phyloP scores from a whole-genome alignment of 2,888 invertebrate genomes.

The Campopleginae sp. region DNA sequence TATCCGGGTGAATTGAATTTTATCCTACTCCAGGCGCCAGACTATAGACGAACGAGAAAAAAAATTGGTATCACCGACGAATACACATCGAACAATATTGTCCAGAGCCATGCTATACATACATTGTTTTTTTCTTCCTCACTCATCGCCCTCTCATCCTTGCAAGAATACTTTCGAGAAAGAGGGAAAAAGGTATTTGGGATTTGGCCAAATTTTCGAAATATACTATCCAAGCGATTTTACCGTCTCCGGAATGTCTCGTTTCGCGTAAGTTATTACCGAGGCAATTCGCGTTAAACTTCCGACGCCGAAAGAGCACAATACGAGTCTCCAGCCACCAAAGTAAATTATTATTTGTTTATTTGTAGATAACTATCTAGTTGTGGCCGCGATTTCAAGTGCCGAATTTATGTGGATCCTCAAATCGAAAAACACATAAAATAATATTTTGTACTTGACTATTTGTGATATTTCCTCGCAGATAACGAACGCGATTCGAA shows the following conservation, averaged over 20 bases:
- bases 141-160: not conserved
- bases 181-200: slow-evolving; percentile 31
- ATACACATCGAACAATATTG: slow-evolving; percentile 26
- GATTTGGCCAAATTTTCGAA: slow-evolving; percentile 36
- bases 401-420: not conserved
- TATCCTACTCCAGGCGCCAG: slow-evolving; percentile 45
- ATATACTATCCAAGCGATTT: slow-evolving; percentile 14
- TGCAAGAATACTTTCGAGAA: not conserved
- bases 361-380: slow-evolving; percentile 8
- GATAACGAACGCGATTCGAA: not conserved
- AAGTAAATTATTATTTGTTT: slow-evolving; percentile 45
- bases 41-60: slow-evolving; percentile 23
- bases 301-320: slow-evolving; percentile 26
- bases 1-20: slow-evolving; percentile 61
- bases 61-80: slow-evolving; percentile 2
- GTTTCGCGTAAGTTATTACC: slow-evolving; percentile 52
- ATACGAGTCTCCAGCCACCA: not conserved
- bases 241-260: slow-evolving; percentile 48
- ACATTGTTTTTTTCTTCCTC: not conserved
- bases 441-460: not conserved
- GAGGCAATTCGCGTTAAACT: slow-evolving; percentile 24
- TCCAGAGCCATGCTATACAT: not conserved
- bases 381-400: not conserved
- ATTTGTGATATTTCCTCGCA: not conserved
- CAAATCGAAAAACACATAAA: not conserved